Conservation (phyloP, 2,888 invertebrate genomes). For the Polyommatus icarus region DNA sequence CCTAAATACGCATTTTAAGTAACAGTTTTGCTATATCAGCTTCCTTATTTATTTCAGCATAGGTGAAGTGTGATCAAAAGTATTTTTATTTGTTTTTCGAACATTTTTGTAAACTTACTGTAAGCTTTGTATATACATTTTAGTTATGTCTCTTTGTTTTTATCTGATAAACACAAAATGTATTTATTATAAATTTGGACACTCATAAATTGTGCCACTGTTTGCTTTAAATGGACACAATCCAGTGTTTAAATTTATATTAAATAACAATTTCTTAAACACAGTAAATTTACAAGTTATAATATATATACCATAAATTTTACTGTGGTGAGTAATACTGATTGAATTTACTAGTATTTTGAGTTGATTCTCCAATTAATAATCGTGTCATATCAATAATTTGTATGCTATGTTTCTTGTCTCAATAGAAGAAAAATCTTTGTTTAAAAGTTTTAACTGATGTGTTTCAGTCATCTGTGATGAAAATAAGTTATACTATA, state of each 20-base stretch:
- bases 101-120: slow-evolving; percentile 7
- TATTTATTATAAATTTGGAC: neutral
- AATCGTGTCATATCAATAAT: slow-evolving; percentile 5
- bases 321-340: neutral
- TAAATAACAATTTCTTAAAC: neutral
- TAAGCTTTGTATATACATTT: slow-evolving; percentile 20
- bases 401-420: neutral
- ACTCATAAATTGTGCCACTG: neutral
- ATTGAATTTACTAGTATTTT: neutral
- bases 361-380: neutral
- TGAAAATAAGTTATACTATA: slow-evolving; percentile 18
- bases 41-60: slow-evolving; percentile 19
- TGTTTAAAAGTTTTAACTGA: neutral
- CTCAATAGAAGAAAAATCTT: neutral
- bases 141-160: slow-evolving; percentile 5
- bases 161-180: neutral
- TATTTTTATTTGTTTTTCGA: neutral
- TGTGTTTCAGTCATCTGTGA: slow-evolving; percentile 30
- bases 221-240: no score
- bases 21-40: neutral
- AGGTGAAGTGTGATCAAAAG: neutral
- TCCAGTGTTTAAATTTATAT: neutral
- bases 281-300: neutral
- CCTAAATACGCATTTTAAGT: slow-evolving; percentile 6
- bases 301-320: neutral